Evolutionary conservation across 2,888 invertebrate species (phyloP).

Genomic region (Patella depressa): DNA sequence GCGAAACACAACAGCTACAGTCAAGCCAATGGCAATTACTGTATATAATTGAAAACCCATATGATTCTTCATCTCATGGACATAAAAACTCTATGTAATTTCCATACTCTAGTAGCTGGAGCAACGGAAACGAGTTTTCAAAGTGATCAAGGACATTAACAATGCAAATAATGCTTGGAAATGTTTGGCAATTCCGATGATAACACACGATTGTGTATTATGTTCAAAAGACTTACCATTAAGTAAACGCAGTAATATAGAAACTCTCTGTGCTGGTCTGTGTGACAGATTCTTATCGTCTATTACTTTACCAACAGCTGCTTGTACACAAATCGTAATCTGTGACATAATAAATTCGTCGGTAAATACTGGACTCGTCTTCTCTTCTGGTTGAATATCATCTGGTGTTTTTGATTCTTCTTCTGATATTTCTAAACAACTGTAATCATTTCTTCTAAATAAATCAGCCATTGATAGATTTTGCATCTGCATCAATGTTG

Average conservation of each 20-base stretch:
- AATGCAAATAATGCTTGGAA: too few relatives aligned
- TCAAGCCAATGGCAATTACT: too few relatives aligned
- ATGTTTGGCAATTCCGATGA: too few relatives aligned
- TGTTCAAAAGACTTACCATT: neutral
- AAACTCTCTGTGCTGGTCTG: constrained; percentile 52
- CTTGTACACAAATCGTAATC: constrained; percentile 49
- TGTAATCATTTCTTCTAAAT: constrained; percentile 17
- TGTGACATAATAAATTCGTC: constrained; percentile 23
- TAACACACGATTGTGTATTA: too few relatives aligned
- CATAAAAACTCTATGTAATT: too few relatives aligned
- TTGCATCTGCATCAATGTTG: constrained; percentile 44
- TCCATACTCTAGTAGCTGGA: too few relatives aligned
- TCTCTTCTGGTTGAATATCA: constrained; percentile 15
- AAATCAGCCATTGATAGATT: constrained; percentile 41
- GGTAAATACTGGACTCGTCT: constrained; percentile 8
- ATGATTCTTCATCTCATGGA: too few relatives aligned
- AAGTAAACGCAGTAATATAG: constrained; percentile 39
- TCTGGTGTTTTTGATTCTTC: neutral
- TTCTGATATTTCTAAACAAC: neutral
- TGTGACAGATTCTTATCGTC: constrained; percentile 32
- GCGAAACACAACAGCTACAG: too few relatives aligned
- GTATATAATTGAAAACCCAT: too few relatives aligned
- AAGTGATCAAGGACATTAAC: too few relatives aligned
- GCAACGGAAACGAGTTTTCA: too few relatives aligned
- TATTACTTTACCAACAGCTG: constrained; percentile 56